These are phyloP conservation scores for Chorisops tibialis DNA, from an alignment of 2,888 invertebrate genomes.

Conservation along the genomic window DNA sequence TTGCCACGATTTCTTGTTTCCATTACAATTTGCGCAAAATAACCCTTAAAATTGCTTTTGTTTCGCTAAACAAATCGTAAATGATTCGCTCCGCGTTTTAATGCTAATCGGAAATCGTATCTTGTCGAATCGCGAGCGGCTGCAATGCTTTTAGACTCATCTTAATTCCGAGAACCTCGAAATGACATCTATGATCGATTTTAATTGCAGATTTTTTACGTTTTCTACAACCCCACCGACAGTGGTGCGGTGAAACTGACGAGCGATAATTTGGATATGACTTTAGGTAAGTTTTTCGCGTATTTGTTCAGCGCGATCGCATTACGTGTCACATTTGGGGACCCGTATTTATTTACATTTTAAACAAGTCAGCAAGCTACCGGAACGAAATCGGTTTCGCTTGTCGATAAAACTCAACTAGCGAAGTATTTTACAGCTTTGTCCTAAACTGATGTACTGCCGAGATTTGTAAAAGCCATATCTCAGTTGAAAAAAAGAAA, in stretches of 20 bases:
- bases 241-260: slow-evolving; percentile 80
- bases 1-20: slow-evolving; percentile 22
- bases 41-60: not conserved
- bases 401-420: no score
- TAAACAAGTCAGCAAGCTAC: no score
- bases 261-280: slow-evolving; percentile 77
- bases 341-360: no score
- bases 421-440: no score
- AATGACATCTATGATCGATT: slow-evolving; percentile 10
- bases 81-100: not conserved
- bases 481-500: no score
- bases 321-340: no score
- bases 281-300: slow-evolving; percentile 69
- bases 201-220: slow-evolving; percentile 43
- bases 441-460: no score
- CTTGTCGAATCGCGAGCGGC: not conserved
- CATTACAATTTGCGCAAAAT: slow-evolving; percentile 4
- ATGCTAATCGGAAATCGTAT: no score
- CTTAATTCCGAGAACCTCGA: not conserved
- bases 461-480: no score
- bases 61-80: not conserved
- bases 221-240: slow-evolving; percentile 72
- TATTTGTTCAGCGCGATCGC: no score
- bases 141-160: not conserved
- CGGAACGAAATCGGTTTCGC: no score